Evolutionary conservation across 1,140 invertebrate species (phyloP).

Genomic region (Hyles vespertilio): DNA sequence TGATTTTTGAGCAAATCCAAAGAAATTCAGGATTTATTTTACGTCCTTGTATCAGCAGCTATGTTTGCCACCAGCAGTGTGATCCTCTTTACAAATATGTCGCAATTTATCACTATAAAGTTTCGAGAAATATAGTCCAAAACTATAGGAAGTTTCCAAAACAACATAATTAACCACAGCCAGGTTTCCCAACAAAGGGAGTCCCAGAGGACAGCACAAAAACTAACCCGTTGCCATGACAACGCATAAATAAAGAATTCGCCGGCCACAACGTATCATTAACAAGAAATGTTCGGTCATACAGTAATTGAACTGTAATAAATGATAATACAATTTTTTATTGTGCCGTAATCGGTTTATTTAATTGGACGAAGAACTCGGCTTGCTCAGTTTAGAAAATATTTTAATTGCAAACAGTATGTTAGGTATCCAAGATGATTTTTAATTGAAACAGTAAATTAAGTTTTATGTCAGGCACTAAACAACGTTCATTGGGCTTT

Average conservation of each 20-base stretch:
- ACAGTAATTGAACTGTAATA: conserved; percentile 19
- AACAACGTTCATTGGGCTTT: conserved; percentile 4
- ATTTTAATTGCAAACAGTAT: conserved; percentile 7
- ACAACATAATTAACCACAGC: conserved; percentile 41
- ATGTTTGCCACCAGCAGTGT: too few species aligned
- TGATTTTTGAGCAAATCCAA: too few species aligned
- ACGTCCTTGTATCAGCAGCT: too few species aligned
- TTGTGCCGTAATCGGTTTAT: conserved; percentile 13
- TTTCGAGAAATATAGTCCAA: not conserved
- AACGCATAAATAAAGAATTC: conserved; percentile 39
- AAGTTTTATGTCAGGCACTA: conserved; percentile 13
- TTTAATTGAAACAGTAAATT: conserved; percentile 13
- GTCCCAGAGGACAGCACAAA: conserved; percentile 33
- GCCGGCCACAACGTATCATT: conserved; percentile 33
- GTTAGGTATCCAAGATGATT: conserved; percentile 1
- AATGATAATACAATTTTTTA: conserved; percentile 13
- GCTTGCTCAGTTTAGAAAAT: conserved; percentile 7
- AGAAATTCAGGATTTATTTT: too few species aligned
- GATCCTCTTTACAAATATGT: too few species aligned
- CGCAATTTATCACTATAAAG: too few species aligned
- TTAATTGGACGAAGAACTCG: conserved; percentile 15
- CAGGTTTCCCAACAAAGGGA: conserved; percentile 39
- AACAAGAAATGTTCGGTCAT: conserved; percentile 16
- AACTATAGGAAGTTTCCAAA: conserved; percentile 26
- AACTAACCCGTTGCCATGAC: conserved; percentile 41